Base-by-base conservation (phyloP, 2,797 vertebrate genomes). In the Sebastes glaucus region DNA sequence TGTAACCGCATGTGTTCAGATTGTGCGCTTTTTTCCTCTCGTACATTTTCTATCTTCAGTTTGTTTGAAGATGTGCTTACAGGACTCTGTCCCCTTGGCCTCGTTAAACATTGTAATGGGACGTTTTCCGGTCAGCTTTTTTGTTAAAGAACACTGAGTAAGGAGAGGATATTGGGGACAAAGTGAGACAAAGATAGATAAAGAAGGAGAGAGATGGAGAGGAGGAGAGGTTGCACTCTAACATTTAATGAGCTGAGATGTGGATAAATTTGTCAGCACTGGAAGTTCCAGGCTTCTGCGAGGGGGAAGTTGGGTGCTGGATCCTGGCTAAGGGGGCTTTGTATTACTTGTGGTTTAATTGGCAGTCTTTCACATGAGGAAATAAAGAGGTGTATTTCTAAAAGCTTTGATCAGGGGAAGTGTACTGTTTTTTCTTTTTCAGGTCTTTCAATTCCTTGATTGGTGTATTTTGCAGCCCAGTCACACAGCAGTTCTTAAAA, bases 271-370 rank as follows among this genome's bases (percentile, higher is more conserved):
- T 73, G 23, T 81, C 69, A 57, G 25, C 33, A 38, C 7, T 49
- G 38, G 32, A 69, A 79, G 25, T 85, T 70, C 71, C 8, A 70
- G 49, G 67, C 57, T 55, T 79, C 59, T 74, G 62, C 6, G 13
- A 81, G 69, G 6, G 6, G 11, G 60, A 53, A 53, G 52, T 60
- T n/a, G 14, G 28, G 23, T 52, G 60, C 52, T 32, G 16, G 18
- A n/a, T 75, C 20, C 30, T 67, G 25, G 25, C 42, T 78, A 55
- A 63, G 69, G 46, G 22, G 71, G 38, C 52, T 87, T 76, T 89
- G 69, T 76, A 9, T 78, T 85, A 83, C 87, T 84, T 85, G 33
- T 52, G 70, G 72, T 85, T 88, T 87, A 85, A 89, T 89, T 83
- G 84, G 66, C 77, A 56, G 56, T 33, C 18, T 27, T 69, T 77